These are phyloP conservation scores for Masnerella sp. DNA, from an alignment of 2,888 invertebrate species.

Conservation along the genomic window DNA sequence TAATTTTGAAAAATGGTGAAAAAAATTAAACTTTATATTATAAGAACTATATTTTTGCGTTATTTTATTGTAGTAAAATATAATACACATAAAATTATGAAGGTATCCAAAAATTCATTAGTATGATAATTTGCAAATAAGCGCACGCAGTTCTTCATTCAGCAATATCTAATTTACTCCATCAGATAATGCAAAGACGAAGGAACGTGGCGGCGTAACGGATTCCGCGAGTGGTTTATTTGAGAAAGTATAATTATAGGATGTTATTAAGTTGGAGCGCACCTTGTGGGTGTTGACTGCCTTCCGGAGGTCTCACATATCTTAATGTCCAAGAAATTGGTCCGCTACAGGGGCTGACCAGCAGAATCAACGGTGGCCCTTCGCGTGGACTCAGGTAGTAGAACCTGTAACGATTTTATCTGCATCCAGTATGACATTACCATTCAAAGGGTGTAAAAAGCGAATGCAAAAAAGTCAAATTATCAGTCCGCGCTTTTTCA, in stretches of 20 bases:
- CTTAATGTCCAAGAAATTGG: constrained; percentile 76
- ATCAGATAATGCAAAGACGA: constrained; percentile 43
- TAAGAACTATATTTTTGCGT: too few species aligned
- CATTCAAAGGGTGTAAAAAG: constrained; percentile 66
- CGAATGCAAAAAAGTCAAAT: too few species aligned
- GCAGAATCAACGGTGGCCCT: constrained; percentile 73
- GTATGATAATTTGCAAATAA: constrained; percentile 37
- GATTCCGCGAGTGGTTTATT: constrained; percentile 35
- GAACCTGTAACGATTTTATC: constrained; percentile 75
- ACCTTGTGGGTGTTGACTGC: constrained; percentile 71
- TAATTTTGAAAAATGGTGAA: too few species aligned
- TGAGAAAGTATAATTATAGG: constrained; percentile 47
- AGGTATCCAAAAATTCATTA: constrained; percentile 34
- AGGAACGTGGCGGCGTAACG: constrained; percentile 20
- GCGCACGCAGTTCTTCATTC: constrained; percentile 34
- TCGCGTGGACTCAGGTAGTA: constrained; percentile 75
- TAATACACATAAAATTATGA: too few species aligned
- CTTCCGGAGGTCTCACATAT: constrained; percentile 74
- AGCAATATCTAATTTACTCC: constrained; percentile 46
- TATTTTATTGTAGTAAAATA: too few species aligned
- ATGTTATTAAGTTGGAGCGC: constrained; percentile 48
- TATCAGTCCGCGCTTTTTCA: too few species aligned
- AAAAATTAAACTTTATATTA: too few species aligned
- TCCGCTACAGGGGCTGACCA: constrained; percentile 76
- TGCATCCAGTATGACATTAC: constrained; percentile 75